Evolutionary conservation across 2,888 invertebrate species (phyloP), one percentile per base, ranked within the genome.

Genomic region (Eupeodes luniger): DNA sequence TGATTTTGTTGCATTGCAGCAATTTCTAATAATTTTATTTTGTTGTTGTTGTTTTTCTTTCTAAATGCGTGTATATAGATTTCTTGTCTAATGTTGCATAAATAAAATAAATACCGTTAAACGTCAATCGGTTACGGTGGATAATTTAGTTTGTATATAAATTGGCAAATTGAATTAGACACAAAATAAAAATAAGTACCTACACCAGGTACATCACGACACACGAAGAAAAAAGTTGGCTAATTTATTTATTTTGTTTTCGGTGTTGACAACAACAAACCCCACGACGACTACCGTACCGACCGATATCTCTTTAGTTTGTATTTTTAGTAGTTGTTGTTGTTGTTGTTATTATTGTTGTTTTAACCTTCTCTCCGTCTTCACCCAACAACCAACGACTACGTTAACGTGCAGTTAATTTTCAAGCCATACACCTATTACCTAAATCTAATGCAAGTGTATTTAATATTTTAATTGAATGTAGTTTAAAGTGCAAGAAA

Each of bases 101-200:
- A 53, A 72, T 27, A 34, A n/a, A 11, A 61, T 36, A 74, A 64
- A 64, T 70, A 59, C 36, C 69, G 14, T 70, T 6, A 69, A 61
- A 59, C 77, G 76, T 72, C 64, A 76, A 53, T 76, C 81, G 70
- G 81, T 67, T 70, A 44, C 40, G 53, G 40, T 59, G 70, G 55
- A 64, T 75, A 40, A 40, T 75, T 79, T 19, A 70, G 51, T 53
- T 66, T 62, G 40, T 19, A 27, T 27, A 27, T 27, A 16, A 62
- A 44, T 59, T 36, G 66, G 66, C 85, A 74, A 85, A 85, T 85
- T 85, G 40, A 85, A 85, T 85, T 81, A 85, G 81, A 81, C 77
- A 53, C 7, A 19, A 51, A 62, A 51, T n/a, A 40, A 47, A 67
- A 70, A 55, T 49, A 49, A 72, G 12, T 67, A 51, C n/a, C n/a